Percentiles rank a stretch among this genome's conserved stretches.
Conservation (phyloP, 2,797 vertebrate genomes). For the Notamacropus eugenii region DNA sequence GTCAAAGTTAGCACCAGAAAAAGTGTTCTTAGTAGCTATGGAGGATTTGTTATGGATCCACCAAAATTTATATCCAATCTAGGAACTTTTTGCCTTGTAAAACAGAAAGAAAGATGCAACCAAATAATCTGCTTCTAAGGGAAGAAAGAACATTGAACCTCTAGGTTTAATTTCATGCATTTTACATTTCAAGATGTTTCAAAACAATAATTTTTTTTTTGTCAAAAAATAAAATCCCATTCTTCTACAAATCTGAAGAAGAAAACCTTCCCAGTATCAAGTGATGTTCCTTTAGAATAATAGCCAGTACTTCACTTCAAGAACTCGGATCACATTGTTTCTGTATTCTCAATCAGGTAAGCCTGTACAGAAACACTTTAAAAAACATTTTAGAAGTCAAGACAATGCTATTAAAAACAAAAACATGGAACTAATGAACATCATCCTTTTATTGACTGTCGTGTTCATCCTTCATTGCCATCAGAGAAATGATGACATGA, state of each 20-base stretch:
- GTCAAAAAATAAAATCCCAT: neutral
- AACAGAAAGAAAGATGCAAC: neutral
- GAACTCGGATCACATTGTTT: neutral
- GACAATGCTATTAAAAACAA: neutral
- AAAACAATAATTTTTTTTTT: neutral
- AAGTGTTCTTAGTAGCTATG: neutral
- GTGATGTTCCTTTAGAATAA: neutral
- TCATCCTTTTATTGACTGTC: neutral
- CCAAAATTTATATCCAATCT: neutral
- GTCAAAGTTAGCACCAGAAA: neutral
- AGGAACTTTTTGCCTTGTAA: neutral
- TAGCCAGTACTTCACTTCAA: neutral
- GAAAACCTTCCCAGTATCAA: neutral
- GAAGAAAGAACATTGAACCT: neutral
- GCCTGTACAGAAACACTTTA: neutral
- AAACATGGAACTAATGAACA: neutral
- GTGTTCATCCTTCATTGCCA: no score
- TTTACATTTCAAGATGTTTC: neutral
- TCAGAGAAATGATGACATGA: no score
- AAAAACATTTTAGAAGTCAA: neutral
- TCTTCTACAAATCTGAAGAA: neutral
- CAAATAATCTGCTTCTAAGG: neutral
- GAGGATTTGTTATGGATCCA: neutral
- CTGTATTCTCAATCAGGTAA: neutral
- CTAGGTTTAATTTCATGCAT: neutral